Base-by-base conservation (phyloP, 2,797 vertebrate genomes). In the Lacerta agilis region DNA sequence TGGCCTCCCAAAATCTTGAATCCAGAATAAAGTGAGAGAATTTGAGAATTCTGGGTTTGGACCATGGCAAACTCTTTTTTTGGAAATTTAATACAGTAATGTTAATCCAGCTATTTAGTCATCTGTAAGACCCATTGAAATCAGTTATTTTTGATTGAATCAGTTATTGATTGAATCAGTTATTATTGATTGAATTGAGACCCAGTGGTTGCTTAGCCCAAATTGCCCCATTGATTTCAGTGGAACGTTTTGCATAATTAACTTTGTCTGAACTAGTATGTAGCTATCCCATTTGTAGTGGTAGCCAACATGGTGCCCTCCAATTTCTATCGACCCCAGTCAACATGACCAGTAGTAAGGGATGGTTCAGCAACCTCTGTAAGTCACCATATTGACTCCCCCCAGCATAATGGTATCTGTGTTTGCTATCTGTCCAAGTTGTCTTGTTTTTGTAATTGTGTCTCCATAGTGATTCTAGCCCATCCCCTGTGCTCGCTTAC, bases 361-460 rank as follows among this genome's bases (percentile, higher is more conserved):
- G 61, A 64, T 64, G 61, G 61, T 64, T 23, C 61, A 64, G 20
- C 61, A 64, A 64, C 61, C 17, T 64, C 61, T 23, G 61, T 4
- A 64, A 23, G 61, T 18, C 61, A 64, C 61, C 61, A 23, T 7
- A 23, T 64, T 64, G 61, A 23, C 61, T 6, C 17, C 5, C 27
- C 33, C 66, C 79, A 25, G 5, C 58, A 8, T 5, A 82, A 82
- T 20, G 27, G 66, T 67, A 67, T 78, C n/a, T 79, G 66, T 84
- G 55, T 79, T 45, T 85, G 58, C 20, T 64, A 67, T 58, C 18
- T 85, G 78, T 79, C 27, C 29, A 72, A 61, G 23, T 79, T 73
- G 49, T 86, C 71, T 25, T 76, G 27, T 71, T 58, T 8, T 33
- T 88, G 79, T 55, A 41, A 71, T 76, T 81, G 88, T 41, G 88